Percentiles rank a stretch among this genome's conserved stretches.
Conservation (phyloP, 2,113 vertebrate genomes). For the Psophia crepitans region DNA sequence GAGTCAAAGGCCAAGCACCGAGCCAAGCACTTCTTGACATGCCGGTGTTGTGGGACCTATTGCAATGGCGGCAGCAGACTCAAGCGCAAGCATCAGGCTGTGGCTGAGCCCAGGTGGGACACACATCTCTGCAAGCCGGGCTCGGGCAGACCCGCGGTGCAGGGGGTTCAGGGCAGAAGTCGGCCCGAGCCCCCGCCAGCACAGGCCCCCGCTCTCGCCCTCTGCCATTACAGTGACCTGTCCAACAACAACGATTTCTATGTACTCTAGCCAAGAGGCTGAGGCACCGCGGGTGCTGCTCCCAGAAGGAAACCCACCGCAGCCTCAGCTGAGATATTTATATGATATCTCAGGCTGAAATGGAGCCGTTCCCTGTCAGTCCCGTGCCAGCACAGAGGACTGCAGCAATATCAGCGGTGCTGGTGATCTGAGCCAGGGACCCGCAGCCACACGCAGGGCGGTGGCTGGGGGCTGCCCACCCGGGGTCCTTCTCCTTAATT, state of each 20-base stretch:
- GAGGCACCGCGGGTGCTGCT: neutral
- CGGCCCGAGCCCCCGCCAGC: neutral
- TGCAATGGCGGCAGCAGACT: slow-evolving; percentile 65
- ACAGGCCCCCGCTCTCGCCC: slow-evolving; percentile 62
- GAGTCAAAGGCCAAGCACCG: neutral
- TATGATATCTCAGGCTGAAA: rapidly evolving
- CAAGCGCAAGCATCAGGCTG: slow-evolving; percentile 55
- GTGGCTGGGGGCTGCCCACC: neutral
- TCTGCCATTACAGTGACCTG: slow-evolving; percentile 75
- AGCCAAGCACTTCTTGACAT: slow-evolving; percentile 67
- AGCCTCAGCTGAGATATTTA: neutral
- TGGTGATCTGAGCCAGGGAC: neutral
- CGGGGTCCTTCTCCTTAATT: neutral
- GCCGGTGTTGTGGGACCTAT: slow-evolving; percentile 76
- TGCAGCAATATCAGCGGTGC: neutral
- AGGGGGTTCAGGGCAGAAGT: slow-evolving; percentile 43
- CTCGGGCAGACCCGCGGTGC: slow-evolving; percentile 22
- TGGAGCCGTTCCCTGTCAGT: rapidly evolving
- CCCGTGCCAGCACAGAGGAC: neutral
- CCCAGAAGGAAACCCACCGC: neutral
- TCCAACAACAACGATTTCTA: slow-evolving; percentile 83
- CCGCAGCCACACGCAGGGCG: neutral
- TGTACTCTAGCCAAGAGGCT: slow-evolving; percentile 49
- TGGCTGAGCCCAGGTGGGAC: slow-evolving; percentile 71
- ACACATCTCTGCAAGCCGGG: slow-evolving; percentile 62